Conservation (phyloP, 2,113 vertebrate species). For the Dunckerocampus dactyliophorus region DNA sequence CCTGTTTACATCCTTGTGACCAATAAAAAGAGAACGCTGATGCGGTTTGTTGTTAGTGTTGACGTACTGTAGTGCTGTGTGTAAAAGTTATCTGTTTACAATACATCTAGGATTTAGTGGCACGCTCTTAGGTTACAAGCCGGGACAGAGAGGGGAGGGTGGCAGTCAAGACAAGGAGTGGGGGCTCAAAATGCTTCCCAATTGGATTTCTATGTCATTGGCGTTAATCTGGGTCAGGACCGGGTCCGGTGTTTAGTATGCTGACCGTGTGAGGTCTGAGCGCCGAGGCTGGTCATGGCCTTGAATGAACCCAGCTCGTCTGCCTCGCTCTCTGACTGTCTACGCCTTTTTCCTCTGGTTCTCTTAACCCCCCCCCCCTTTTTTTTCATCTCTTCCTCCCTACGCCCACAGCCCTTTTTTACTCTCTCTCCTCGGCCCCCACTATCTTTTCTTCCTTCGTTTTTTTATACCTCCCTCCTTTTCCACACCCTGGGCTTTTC, state of each 20-base stretch:
- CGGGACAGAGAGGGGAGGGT: neutral
- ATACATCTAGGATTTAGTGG: too few relatives aligned
- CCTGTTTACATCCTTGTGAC: too few relatives aligned
- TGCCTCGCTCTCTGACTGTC: constrained; percentile 38
- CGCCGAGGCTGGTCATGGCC: constrained; percentile 59
- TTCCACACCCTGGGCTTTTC: constrained; percentile 1
- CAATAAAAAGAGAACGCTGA: too few relatives aligned
- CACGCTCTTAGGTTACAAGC: too few relatives aligned
- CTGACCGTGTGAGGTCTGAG: constrained; percentile 65
- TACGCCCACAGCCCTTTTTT: constrained; percentile 45
- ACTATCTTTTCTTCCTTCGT: neutral
- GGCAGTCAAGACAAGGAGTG: constrained; percentile 9
- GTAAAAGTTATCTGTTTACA: too few relatives aligned
- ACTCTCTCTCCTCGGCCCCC: constrained; percentile 24
- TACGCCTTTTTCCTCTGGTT: constrained; percentile 38
- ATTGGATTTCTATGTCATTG: constrained; percentile 67
- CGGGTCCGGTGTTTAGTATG: constrained; percentile 69
- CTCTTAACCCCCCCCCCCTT: constrained; percentile 23
- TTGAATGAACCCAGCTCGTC: constrained; percentile 64
- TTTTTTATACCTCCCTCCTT: constrained; percentile 20
- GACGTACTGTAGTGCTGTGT: too few relatives aligned
- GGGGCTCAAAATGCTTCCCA: constrained; percentile 20
- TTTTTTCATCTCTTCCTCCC: constrained; percentile 28
- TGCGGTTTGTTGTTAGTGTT: too few relatives aligned
- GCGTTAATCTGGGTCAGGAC: constrained; percentile 74